These are phyloP conservation scores for Gobionotothen gibberifrons DNA, from an alignment of 2,797 vertebrate genomes.

Conservation along the genomic window DNA sequence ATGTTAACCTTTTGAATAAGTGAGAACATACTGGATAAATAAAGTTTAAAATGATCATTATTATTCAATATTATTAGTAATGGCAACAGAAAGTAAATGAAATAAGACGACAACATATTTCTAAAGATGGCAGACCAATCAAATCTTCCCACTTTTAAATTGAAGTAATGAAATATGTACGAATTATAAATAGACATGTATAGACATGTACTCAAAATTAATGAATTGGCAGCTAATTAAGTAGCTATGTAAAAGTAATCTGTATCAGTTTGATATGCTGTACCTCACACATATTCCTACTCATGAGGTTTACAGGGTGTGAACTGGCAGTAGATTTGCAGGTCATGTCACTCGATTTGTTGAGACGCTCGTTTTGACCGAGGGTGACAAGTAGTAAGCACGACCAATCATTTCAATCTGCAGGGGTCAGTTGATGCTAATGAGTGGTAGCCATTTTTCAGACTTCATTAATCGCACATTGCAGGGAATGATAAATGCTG, in stretches of 20 bases:
- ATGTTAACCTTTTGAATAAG: too few relatives aligned
- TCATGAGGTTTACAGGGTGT: constrained; percentile 19
- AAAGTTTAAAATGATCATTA: too few relatives aligned
- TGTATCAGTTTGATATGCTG: not conserved
- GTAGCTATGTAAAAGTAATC: not conserved
- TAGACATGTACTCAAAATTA: not conserved
- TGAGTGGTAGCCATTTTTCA: constrained; percentile 57
- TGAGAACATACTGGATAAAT: too few relatives aligned
- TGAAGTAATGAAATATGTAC: not conserved
- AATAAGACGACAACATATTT: not conserved
- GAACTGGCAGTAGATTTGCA: constrained; percentile 33
- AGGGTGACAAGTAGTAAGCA: constrained; percentile 52
- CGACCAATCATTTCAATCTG: constrained; percentile 55
- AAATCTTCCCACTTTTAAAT: not conserved
- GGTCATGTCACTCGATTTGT: constrained; percentile 51
- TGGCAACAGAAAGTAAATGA: not conserved
- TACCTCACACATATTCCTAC: not conserved
- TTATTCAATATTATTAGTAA: not conserved
- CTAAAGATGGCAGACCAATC: not conserved
- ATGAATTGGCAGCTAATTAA: constrained; percentile 8
- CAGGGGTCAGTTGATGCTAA: constrained; percentile 65
- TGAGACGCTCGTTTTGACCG: constrained; percentile 35
- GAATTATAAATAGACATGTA: not conserved
- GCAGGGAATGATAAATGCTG: constrained; percentile 57
- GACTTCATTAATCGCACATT: constrained; percentile 69